Evolutionary conservation across 2,888 invertebrate species (phyloP), one percentile per base, ranked within the genome.

Genomic region (Leistus spinibarbis): DNA sequence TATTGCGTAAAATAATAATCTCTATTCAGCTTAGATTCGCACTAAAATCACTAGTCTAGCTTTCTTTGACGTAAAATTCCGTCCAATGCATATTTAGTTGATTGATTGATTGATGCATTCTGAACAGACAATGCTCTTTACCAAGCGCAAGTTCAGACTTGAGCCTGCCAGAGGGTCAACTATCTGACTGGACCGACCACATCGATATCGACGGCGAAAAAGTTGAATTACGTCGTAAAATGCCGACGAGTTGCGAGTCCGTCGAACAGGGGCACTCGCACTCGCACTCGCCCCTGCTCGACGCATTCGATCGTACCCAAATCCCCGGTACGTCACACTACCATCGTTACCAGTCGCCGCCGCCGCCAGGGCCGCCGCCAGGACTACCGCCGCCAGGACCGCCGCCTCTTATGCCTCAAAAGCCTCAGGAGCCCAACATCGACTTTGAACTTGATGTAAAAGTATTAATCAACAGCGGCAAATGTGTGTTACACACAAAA

Each of bases 361-460:
- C 16, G n/a, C 64, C 16, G n/a, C 64, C 19, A 23, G 16, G n/a
- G 68, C 22, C 10, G 10, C 13, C 16, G 57, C 63, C n/a, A 27
- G 40, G 16, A 78, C 53, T 82, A 82, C 77, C 81, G 81, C 64
- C n/a, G 16, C 64, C 20, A 23, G 22, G 17, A 60, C 27, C n/a
- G 5, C n/a, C 16, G 60, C 63, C n/a, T 82, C 77, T 81, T 81
- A 82, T 82, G 80, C 83, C 83, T 63, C 90, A 90, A 78, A 92
- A 91, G 82, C 88, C 91, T 0, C 89, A 92, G 71, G 97, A 97
- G 82, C 97, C 98, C 0, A 97, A 95, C 82, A 95, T 98, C 71
- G 98, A 98, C 85, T 94, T 99, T 82, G 97, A 98, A 84, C 86
- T 99, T 80, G 98, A 98, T 84, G 95, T 99, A 4, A 97, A 97